A percentile compares a stretch with the other conserved stretches of the same genome.
phyloP scores from a whole-genome alignment of 2,797 vertebrate species.

The Amblyopsis hoosieri region DNA sequence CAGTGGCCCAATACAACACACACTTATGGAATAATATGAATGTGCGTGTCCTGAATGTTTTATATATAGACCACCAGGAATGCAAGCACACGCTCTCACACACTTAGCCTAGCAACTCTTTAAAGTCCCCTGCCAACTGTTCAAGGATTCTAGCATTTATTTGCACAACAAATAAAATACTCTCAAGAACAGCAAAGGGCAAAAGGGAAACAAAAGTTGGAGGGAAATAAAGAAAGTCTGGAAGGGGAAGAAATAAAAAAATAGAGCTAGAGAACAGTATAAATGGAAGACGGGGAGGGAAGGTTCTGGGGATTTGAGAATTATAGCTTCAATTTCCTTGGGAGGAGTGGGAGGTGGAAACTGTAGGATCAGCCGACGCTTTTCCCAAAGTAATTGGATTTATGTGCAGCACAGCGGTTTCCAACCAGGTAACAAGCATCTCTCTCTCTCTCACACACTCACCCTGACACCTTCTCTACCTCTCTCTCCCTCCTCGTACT shows the following conservation, averaged over 20 bases:
- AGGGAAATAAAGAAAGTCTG: slow-evolving; percentile 8
- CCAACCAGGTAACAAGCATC: slow-evolving; percentile 67
- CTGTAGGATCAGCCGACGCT: slow-evolving; percentile 65
- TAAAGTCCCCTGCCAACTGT: not conserved
- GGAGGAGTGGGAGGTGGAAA: slow-evolving; percentile 61
- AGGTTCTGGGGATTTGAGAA: slow-evolving; percentile 65
- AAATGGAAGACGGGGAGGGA: slow-evolving; percentile 32
- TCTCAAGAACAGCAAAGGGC: slow-evolving; percentile 14
- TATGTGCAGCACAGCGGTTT: slow-evolving; percentile 73
- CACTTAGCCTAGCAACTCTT: not conserved
- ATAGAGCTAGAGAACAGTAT: slow-evolving; percentile 14
- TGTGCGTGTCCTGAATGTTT: too few species aligned
- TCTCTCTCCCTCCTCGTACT: slow-evolving; percentile 21
- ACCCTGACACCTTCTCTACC: slow-evolving; percentile 15
- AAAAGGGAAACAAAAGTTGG: slow-evolving; percentile 5
- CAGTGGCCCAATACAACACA: too few species aligned
- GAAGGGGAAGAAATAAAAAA: not conserved
- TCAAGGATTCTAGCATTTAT: slow-evolving; percentile 20
- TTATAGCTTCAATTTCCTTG: slow-evolving; percentile 80
- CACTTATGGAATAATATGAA: too few species aligned
- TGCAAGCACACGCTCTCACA: not conserved
- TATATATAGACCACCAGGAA: too few species aligned
- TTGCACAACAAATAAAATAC: slow-evolving; percentile 40
- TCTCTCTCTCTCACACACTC: slow-evolving; percentile 19
- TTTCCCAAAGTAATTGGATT: slow-evolving; percentile 74